Evolutionary conservation across 2,113 vertebrate genomes (phyloP).

Genomic region (Leptobrachium ailaonicum): DNA sequence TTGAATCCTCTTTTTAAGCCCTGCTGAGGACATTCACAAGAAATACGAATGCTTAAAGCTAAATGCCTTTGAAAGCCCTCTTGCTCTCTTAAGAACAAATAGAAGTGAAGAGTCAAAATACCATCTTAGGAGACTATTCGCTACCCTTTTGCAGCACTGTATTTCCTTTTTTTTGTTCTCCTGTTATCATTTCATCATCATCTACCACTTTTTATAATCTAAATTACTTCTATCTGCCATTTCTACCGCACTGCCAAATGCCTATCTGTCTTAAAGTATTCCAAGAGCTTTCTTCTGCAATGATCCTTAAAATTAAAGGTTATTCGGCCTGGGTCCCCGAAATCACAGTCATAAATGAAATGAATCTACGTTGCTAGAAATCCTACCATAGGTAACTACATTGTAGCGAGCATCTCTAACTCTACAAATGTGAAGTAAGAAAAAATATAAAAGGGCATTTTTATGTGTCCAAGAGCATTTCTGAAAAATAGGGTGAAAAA

Average conservation of each 20-base stretch:
- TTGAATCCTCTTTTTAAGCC: conserved; percentile 69
- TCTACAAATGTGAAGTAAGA: conserved; percentile 24
- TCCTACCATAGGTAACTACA: conserved; percentile 24
- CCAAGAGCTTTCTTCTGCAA: conserved; percentile 46
- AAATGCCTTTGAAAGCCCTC: conserved; percentile 67
- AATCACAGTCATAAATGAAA: conserved; percentile 43
- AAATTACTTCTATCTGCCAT: conserved; percentile 50
- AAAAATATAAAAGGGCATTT: background rate
- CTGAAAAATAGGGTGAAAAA: background rate
- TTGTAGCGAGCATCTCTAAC: conserved; percentile 17
- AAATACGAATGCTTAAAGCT: conserved; percentile 61
- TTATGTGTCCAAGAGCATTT: conserved; percentile 12
- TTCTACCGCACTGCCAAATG: conserved; percentile 37
- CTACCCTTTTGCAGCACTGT: conserved; percentile 27
- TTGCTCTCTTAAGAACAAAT: conserved; percentile 56
- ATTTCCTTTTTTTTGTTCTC: conserved; percentile 54
- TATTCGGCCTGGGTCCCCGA: conserved; percentile 24
- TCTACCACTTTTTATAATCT: conserved; percentile 36
- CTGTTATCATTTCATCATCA: conserved; percentile 45
- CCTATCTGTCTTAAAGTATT: conserved; percentile 38
- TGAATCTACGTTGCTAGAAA: conserved; percentile 32
- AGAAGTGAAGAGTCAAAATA: conserved; percentile 51
- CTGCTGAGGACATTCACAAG: conserved; percentile 67
- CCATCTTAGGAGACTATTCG: conserved; percentile 40
- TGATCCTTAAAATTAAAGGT: conserved; percentile 44